Percentiles rank a stretch among this genome's conserved stretches.
Conservation (phyloP, 2,888 invertebrate species). For the Nemotelus pantherinus region DNA sequence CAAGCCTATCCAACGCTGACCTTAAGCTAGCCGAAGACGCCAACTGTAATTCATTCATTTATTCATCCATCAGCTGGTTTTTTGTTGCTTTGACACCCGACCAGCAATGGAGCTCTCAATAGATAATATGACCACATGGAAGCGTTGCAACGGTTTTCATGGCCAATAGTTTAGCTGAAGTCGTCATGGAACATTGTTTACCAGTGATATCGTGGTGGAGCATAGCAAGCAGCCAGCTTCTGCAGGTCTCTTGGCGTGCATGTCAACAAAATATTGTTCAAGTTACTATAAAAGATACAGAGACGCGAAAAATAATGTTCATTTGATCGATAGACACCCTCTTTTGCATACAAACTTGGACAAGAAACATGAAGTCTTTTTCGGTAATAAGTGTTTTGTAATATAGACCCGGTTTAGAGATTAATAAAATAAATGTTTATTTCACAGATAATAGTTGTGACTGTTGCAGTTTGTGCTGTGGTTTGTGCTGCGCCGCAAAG, state of each 20-base stretch:
- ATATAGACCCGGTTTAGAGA: no score
- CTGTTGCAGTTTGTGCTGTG: constrained; percentile 19
- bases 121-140: neutral
- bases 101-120: no score
- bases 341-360: constrained; percentile 6
- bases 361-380: constrained; percentile 15
- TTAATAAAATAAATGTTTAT: neutral
- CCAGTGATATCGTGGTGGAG: constrained; percentile 4
- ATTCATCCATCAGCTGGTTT: no score
- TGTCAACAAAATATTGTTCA: constrained; percentile 14
- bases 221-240: neutral
- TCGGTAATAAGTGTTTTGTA: neutral
- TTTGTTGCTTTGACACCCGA: no score
- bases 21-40: no score
- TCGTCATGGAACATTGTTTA: constrained; percentile 7
- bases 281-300: constrained; percentile 32
- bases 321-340: constrained; percentile 26
- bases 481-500: constrained; percentile 8
- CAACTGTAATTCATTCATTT: no score
- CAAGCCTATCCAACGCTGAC: no score
- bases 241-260: constrained; percentile 7
- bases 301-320: constrained; percentile 3
- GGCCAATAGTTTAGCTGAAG: neutral
- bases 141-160: constrained; percentile 3
- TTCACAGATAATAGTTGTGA: constrained; percentile 7